Conservation (phyloP, 2,888 invertebrate species). For the Tetramorium bicarinatum region DNA sequence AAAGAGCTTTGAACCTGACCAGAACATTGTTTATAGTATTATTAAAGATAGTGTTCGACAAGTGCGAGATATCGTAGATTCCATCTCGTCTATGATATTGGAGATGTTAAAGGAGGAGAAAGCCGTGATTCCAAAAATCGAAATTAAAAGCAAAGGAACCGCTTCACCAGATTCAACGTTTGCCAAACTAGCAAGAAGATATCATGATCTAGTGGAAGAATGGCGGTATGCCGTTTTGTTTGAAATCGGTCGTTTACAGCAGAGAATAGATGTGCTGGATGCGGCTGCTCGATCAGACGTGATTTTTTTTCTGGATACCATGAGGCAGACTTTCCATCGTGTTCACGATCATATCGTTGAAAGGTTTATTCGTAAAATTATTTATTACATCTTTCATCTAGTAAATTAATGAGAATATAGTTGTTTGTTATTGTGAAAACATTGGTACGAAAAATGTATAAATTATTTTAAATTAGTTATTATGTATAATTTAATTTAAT, state of each 20-base stretch:
- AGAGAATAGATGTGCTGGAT: constrained; percentile 86
- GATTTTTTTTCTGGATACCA: constrained; percentile 87
- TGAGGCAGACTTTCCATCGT: constrained; percentile 84
- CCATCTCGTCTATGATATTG: background rate
- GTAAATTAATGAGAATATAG: background rate
- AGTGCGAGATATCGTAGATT: constrained; percentile 64
- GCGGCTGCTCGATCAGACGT: constrained; percentile 86
- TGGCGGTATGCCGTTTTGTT: constrained; percentile 88
- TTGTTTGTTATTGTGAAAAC: background rate
- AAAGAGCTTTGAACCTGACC: constrained; percentile 9
- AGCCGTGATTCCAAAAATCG: background rate
- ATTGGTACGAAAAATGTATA: background rate
- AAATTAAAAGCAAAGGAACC: background rate
- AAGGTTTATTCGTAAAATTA: constrained; percentile 66
- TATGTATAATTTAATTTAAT: no score
- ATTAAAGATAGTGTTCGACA: constrained; percentile 68
- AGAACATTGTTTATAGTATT: constrained; percentile 58
- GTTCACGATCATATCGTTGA: constrained; percentile 87
- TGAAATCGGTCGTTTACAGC: constrained; percentile 87
- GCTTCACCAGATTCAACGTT: background rate
- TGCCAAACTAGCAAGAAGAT: background rate
- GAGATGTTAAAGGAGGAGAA: constrained; percentile 43
- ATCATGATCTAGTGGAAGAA: constrained; percentile 86
- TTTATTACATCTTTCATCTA: background rate
- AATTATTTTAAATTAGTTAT: background rate